Base-by-base conservation (phyloP, 2,113 vertebrate genomes). In the Camelus bactrianus region DNA sequence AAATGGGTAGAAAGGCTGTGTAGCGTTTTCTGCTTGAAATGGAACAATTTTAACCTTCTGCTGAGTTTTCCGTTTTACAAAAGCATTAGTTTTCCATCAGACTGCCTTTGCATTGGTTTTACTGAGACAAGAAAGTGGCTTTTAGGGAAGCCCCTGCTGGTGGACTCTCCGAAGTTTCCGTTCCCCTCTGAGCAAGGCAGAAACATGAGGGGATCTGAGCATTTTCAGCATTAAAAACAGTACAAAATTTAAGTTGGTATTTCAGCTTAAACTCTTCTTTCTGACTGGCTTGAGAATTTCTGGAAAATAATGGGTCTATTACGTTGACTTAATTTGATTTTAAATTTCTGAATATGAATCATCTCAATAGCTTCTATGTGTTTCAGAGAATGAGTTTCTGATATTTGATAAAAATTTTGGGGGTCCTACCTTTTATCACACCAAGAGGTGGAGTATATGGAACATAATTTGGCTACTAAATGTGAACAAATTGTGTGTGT, bases 31-130 rank as follows among this genome's bases (percentile, higher is more conserved):
- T 87, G 67, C 16, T n/a, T 79, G 73, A 90, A 96, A 80, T 65
- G 50, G 73, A 87, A 89, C 8, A 58, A 83, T 80, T 97, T 93
- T 69, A 75, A 92, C 48, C 70, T 88, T 95, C 69, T 46, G 7
- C 87, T 19, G 72, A 95, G 95, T 92, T 96, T 96, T 89, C 89
- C 65, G 85, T 65, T 93, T 94, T 85, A 65, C 65, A 85, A 84
- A 85, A 88, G 85, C n/a, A 46, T 58, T 5, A 0, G 8, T 80
- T 91, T 95, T 95, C 69, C 62, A 50, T n/a, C 4, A 97, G 77
- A 62, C 81, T 93, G 72, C 81, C 42, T 70, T 60, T 46, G 42
- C n/a, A 6, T 69, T 19, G 13, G 14, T 32, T 79, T 93, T 28
- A 50, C 62, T 30, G 52, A 79, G 52, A 62, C 22, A 22, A 42